Percentiles rank a stretch among this genome's conserved stretches.
Evolutionary conservation across 30 jellyfish, hydroid and myxozoan genomes (phyloP).

Genomic region (Turritopsis dohrnii): DNA sequence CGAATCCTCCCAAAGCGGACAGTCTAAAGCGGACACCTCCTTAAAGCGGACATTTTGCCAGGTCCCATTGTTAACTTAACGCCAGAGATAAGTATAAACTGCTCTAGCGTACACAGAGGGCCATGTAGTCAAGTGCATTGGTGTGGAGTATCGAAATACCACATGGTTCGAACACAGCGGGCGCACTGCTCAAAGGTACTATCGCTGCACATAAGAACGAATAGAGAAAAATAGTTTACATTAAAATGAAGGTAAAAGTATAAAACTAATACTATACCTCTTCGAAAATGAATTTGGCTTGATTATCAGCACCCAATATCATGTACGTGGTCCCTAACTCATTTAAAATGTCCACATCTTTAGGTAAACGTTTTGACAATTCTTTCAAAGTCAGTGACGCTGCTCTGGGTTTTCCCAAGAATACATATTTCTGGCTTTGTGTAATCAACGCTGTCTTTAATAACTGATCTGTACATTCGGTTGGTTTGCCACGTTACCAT

Average conservation of each 20-base stretch:
- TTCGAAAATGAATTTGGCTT: constrained; percentile 38
- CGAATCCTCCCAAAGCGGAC: no score
- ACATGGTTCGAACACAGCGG: no score
- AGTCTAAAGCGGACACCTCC: no score
- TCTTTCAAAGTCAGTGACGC: constrained; percentile 31
- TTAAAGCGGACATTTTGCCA: no score
- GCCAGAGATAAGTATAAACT: no score
- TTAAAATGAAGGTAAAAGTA: background rate
- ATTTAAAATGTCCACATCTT: constrained; percentile 41
- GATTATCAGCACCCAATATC: constrained; percentile 25
- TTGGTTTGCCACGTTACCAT: constrained; percentile 39
- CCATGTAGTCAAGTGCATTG: no score
- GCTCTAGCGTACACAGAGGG: no score
- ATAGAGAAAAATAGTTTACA: no score
- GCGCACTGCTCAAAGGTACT: no score
- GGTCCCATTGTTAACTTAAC: no score
- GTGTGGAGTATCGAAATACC: no score
- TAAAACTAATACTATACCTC: constrained; percentile 37
- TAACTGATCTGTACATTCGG: constrained; percentile 41
- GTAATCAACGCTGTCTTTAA: constrained; percentile 38
- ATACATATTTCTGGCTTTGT: constrained; percentile 35
- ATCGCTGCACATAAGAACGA: no score
- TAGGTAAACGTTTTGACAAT: constrained; percentile 34
- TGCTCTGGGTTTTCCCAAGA: constrained; percentile 39
- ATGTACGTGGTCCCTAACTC: constrained; percentile 49